Conservation (phyloP, 2,888 invertebrate species). For the Nemotelus pantherinus region DNA sequence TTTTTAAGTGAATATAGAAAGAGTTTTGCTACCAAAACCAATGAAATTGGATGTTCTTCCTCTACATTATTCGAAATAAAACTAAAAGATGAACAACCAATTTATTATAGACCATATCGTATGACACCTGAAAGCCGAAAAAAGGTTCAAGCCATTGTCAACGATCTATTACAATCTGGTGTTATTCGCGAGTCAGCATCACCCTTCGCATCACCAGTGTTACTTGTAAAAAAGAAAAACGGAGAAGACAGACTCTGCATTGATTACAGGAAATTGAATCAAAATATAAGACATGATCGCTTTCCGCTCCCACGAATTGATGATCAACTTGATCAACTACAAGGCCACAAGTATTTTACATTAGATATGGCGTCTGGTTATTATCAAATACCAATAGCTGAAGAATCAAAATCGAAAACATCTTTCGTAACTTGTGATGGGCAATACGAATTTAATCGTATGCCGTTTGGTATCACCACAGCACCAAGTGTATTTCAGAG, state of each 20-base stretch:
- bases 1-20: conserved; percentile 3
- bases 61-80: conserved; percentile 3
- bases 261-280: conserved; percentile 43
- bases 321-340: conserved; percentile 42
- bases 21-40: neutral
- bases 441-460: conserved; percentile 51
- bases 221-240: conserved; percentile 46
- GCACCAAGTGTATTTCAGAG: conserved; percentile 48
- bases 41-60: conserved; percentile 18
- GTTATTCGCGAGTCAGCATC: conserved; percentile 33
- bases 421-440: conserved; percentile 53
- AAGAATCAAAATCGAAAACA: conserved; percentile 52
- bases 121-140: neutral
- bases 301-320: conserved; percentile 40
- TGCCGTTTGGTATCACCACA: conserved; percentile 47
- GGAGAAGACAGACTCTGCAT: conserved; percentile 45
- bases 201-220: conserved; percentile 35
- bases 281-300: conserved; percentile 29
- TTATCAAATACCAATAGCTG: conserved; percentile 43
- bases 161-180: neutral
- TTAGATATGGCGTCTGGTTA: conserved; percentile 46
- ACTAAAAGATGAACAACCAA: neutral
- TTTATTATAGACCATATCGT: conserved; percentile 5
- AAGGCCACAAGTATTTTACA: conserved; percentile 41
- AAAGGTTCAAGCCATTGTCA: neutral